These are phyloP conservation scores for Lepidocyrtinus sp. DNA, from an alignment of 2,888 invertebrate genomes.

Conservation along the genomic window DNA sequence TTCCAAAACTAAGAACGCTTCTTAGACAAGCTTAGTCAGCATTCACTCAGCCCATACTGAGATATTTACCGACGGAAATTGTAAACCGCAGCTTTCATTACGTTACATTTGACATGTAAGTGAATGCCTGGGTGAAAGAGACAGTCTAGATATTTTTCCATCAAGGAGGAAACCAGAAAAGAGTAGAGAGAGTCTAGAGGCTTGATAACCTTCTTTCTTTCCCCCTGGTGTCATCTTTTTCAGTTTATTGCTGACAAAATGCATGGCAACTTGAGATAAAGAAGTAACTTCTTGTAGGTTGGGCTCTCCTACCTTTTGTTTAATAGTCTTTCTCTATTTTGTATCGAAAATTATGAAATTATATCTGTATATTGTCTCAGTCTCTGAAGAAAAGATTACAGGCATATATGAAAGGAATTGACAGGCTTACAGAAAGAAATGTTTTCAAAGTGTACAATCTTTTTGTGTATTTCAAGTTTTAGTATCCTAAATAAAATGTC, in stretches of 20 bases:
- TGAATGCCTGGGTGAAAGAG: conserved; percentile 7
- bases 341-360: too few relatives aligned
- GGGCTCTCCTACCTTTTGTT: not conserved
- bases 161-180: not conserved
- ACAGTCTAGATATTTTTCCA: not conserved
- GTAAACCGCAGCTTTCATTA: conserved; percentile 39
- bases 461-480: too few relatives aligned
- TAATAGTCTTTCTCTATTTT: not conserved
- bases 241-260: not conserved
- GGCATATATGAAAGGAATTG: too few relatives aligned
- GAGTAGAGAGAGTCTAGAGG: too few relatives aligned
- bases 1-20: too few relatives aligned
- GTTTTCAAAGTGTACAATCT: too few relatives aligned
- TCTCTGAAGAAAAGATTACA: too few relatives aligned
- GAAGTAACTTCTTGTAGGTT: not conserved
- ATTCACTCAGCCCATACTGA: too few relatives aligned
- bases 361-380: not conserved
- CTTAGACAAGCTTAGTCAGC: too few relatives aligned
- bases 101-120: conserved; percentile 10
- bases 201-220: not conserved
- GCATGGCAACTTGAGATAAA: conserved; percentile 14
- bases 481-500: too few relatives aligned
- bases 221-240: conserved; percentile 3
- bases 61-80: conserved; percentile 44
- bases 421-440: too few relatives aligned